These are phyloP conservation scores for Ganaspis sp. DNA, from an alignment of 1,140 invertebrate genomes.

Conservation along the genomic window DNA sequence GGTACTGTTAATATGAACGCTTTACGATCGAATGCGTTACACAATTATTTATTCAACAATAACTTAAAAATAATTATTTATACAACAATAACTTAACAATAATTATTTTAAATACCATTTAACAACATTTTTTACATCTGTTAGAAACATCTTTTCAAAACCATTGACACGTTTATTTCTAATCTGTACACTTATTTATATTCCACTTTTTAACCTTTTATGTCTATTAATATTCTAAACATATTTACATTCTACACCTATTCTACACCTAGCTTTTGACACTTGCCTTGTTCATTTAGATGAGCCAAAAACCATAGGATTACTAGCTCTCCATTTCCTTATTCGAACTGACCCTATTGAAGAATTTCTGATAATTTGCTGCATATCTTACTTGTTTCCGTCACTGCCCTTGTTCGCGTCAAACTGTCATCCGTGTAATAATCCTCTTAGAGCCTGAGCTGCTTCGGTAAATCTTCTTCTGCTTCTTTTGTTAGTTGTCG, in stretches of 20 bases:
- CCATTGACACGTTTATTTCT: too few species aligned
- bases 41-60: too few species aligned
- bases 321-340: conserved; percentile 66
- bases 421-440: conserved; percentile 72
- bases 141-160: too few species aligned
- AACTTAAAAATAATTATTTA: too few species aligned
- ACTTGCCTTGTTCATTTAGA: conserved; percentile 15
- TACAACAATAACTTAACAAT: too few species aligned
- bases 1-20: conserved; percentile 24
- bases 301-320: conserved; percentile 26
- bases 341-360: conserved; percentile 59
- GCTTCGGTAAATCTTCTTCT: conserved; percentile 52
- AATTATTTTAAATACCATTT: too few species aligned
- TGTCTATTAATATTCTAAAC: too few species aligned
- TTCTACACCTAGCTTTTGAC: neutral
- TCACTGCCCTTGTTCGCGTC: conserved; percentile 58
- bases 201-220: too few species aligned
- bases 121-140: too few species aligned
- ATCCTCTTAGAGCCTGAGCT: conserved; percentile 48
- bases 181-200: too few species aligned
- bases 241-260: too few species aligned
- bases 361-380: conserved; percentile 49
- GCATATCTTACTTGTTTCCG: conserved; percentile 55
- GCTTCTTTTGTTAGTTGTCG: conserved; percentile 61
- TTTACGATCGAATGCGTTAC: too few species aligned